These are phyloP conservation scores for Nothocercus nigrocapillus DNA, from an alignment of 2,113 vertebrate genomes.

Conservation along the genomic window DNA sequence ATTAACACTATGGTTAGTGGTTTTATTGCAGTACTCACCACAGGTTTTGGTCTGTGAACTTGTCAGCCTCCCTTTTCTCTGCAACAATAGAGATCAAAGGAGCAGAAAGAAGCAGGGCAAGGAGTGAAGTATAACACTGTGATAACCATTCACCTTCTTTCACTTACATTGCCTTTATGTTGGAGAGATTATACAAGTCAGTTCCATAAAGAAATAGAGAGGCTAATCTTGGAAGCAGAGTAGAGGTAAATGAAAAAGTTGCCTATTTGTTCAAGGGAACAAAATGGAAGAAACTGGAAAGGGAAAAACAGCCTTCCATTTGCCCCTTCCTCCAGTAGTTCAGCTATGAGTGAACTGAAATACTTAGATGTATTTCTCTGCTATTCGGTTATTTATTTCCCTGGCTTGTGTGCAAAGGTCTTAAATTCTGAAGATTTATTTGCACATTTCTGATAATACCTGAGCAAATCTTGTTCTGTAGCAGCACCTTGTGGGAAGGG, in stretches of 20 bases:
- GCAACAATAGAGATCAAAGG: constrained; percentile 27
- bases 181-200: constrained; percentile 68
- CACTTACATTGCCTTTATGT: constrained; percentile 49
- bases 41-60: neutral
- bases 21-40: neutral
- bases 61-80: constrained; percentile 26
- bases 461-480: constrained; percentile 52
- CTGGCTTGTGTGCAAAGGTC: neutral
- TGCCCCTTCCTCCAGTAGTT: constrained; percentile 42
- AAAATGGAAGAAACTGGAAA: neutral
- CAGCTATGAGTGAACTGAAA: neutral
- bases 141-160: constrained; percentile 29
- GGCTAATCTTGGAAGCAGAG: constrained; percentile 47
- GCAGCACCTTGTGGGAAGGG: constrained; percentile 62
- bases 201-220: neutral
- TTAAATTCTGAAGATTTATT: neutral
- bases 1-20: neutral
- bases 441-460: neutral
- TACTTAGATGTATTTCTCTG: constrained; percentile 11
- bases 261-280: constrained; percentile 52
- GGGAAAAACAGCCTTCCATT: constrained; percentile 23
- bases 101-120: neutral
- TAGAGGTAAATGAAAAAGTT: constrained; percentile 47
- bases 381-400: neutral
- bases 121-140: neutral